Evolutionary conservation across 2,888 invertebrate genomes (phyloP), one percentile per base, ranked within the genome.

Genomic region (Belgica antarctica): DNA sequence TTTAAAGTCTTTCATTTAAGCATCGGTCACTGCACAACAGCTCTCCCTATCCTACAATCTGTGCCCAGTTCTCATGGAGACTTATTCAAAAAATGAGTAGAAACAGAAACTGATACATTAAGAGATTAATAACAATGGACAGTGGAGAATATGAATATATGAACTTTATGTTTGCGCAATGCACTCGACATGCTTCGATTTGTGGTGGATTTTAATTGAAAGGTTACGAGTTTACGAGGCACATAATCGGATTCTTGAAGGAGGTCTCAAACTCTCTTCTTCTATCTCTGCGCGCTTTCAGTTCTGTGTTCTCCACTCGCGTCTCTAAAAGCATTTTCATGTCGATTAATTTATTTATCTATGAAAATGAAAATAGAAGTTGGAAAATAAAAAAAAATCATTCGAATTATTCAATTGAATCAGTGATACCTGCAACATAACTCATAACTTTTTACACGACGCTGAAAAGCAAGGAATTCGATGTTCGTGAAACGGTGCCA

Each of bases 91-190:
- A 24, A 36, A 24, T 36, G 22, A 25, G 2, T 1, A 25, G 46
- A 46, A 8, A 34, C 15, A 68, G 36, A 36, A 63, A 63, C 41
- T 31, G 47, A 68, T 57, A 19, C 28, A 57, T 28, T 8, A 68
- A 68, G 31, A 62, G 68, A 68, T 57, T 52, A 25, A 28, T 27
- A 46, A 68, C 68, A 68, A 68, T 68, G 68, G 68, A 68, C 68
- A 68, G 57, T 68, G 52, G 57, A n/a, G 10, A 52, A 52, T 52
- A 52, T 52, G 25, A 65, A 65, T 68, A 68, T 31, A 68, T 57
- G 68, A 68, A 66, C 65, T 68, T 52, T 57, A 68, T 68, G 52
- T 68, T 52, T 52, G 17, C 52, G 52, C 52, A 52, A 19, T 52
- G n/a, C 65, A 65, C 47, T 65, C 31, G 25, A 68, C 68, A 68